Conservation (phyloP, 2,888 invertebrate genomes). For the Pandemis heparana region DNA sequence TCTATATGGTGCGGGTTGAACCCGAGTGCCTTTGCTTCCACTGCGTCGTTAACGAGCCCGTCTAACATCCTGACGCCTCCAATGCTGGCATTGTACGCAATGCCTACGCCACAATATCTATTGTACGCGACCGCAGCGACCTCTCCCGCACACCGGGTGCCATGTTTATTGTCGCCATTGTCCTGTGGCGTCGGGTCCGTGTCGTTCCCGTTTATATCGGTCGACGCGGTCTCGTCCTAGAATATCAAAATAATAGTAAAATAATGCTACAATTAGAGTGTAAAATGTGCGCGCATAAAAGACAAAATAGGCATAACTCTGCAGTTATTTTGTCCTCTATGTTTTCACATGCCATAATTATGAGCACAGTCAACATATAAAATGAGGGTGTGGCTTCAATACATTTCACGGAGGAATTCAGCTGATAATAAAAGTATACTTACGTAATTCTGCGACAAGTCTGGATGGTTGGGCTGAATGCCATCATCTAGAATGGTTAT, state of each 20-base stretch:
- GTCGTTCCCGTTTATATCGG: slow-evolving; percentile 98
- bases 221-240: slow-evolving; percentile 97
- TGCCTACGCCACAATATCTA: slow-evolving; percentile 98
- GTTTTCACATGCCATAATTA: slow-evolving; percentile 17
- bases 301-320: background rate
- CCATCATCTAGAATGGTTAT: slow-evolving; percentile 99
- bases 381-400: slow-evolving; percentile 3
- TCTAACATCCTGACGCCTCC: slow-evolving; percentile 99
- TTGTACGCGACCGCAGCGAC: slow-evolving; percentile 99
- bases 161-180: slow-evolving; percentile 99
- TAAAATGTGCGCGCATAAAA: slow-evolving; percentile 11
- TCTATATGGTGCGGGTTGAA: slow-evolving; percentile 97
- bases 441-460: slow-evolving; percentile 96
- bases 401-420: slow-evolving; percentile 18
- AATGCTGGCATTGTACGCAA: slow-evolving; percentile 98
- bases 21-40: slow-evolving; percentile 96
- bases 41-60: slow-evolving; percentile 98
- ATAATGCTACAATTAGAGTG: slow-evolving; percentile 9
- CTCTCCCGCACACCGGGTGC: slow-evolving; percentile 99
- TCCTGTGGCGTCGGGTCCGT: slow-evolving; percentile 99
- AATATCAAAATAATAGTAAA: slow-evolving; percentile 53
- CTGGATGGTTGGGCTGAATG: slow-evolving; percentile 98
- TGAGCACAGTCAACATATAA: slow-evolving; percentile 8
- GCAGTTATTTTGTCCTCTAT: background rate
- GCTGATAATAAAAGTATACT: slow-evolving; percentile 68